Evolutionary conservation across 1,140 invertebrate genomes (phyloP), one percentile per base, ranked within the genome.

Genomic region (Drosophila lacteicornis): DNA sequence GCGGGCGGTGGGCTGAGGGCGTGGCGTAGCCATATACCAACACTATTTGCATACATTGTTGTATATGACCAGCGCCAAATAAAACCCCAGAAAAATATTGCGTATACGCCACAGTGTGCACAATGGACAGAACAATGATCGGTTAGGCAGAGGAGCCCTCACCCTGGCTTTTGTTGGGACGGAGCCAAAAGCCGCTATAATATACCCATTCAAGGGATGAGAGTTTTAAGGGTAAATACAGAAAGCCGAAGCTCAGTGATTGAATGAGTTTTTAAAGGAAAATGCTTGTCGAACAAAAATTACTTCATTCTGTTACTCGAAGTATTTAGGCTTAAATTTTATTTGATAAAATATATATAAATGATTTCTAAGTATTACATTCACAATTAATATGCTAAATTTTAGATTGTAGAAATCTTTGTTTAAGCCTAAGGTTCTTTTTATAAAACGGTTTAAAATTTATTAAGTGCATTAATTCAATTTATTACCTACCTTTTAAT

Each of bases 31-130:
- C 51, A 56, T 27, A 51, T 40, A 55, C 55, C 45, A 59, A 75
- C 56, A 70, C 57, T 82, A 83, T 86, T 87, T 86, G 80, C 82
- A 79, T 77, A 69, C 56, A 79, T 80, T 80, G 56, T 77, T 25
- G 63, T 58, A 59, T 49, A 68, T 56, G 61, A 27, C 46, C 73
- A 59, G 42, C 25, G 40, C 27, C 47, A 49, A 77, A 77, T 68
- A 61, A 68, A 78, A 78, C 49, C 71, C 71, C 49, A 53, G 53
- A 76, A 77, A 77, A 68, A 77, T 77, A 76, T 76, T 49, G 61
- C 74, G 74, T 76, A 76, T 76, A 76, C 74, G 60, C 60, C 70
- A 17, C 71, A 66, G 42, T 63, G 69, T 61, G 40, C 42, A 75
- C 62, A 76, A 46, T 76, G 56, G 62, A 49, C 50, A 19, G 40